Evolutionary conservation across 2,113 vertebrate genomes (phyloP).

Genomic region (Indicator maculatus): DNA sequence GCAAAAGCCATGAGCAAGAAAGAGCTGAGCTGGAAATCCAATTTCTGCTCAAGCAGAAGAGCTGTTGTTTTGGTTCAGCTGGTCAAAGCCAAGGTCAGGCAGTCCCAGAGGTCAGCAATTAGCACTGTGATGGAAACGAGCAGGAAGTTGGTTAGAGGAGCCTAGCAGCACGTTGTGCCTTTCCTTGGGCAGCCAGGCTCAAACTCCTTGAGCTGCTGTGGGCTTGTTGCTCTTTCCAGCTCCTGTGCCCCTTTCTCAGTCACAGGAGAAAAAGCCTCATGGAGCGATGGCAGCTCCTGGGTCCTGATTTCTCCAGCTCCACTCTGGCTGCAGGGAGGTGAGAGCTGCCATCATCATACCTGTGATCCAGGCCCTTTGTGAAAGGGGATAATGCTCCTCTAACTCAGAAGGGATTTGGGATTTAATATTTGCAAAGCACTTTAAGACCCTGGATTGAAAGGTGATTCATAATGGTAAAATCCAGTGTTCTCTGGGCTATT

Average conservation of each 20-base stretch:
- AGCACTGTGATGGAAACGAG: neutral
- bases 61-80: neutral
- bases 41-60: conserved; percentile 17
- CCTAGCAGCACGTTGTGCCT: neutral
- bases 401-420: conserved; percentile 38
- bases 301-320: neutral
- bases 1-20: neutral
- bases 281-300: neutral
- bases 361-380: conserved; percentile 7
- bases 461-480: conserved; percentile 57
- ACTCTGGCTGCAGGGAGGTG: neutral
- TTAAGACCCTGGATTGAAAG: conserved; percentile 57
- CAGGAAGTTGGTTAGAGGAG: neutral
- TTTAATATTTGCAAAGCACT: conserved; percentile 61
- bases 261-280: accelerated
- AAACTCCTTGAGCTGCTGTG: neutral
- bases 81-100: neutral
- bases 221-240: neutral
- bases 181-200: neutral
- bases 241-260: neutral
- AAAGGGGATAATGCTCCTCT: conserved; percentile 11
- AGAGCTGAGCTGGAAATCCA: conserved; percentile 43
- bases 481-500: conserved; percentile 17
- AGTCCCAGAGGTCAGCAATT: neutral
- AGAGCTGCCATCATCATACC: neutral